Evolutionary conservation across 2,113 vertebrate genomes (phyloP).

Genomic region (Thamnophis sirtalis): DNA sequence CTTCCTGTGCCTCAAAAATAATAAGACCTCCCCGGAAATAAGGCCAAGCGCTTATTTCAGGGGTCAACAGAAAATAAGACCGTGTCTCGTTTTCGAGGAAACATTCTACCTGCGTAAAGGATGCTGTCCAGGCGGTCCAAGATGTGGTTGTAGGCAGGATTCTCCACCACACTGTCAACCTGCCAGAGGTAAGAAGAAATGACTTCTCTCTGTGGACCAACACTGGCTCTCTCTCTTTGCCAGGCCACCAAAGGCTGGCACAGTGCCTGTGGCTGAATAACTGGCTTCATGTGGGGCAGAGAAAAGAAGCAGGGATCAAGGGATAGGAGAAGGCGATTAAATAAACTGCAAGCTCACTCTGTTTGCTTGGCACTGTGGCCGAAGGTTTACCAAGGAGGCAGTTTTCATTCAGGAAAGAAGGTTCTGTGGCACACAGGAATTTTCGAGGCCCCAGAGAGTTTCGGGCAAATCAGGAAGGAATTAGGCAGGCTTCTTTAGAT

Average conservation of each 20-base stretch:
- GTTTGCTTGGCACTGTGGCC: background rate
- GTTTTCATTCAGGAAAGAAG: background rate
- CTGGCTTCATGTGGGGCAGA: background rate
- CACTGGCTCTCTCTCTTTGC: background rate
- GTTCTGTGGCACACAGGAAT: background rate
- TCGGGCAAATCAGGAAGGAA: background rate
- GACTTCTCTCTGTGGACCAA: background rate
- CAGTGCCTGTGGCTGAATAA: background rate
- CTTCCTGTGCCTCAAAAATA: too few species aligned
- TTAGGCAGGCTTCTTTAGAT: background rate
- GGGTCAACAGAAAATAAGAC: too few species aligned
- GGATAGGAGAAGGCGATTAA: background rate
- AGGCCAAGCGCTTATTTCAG: too few species aligned
- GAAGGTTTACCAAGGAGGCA: background rate
- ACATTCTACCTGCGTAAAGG: conserved; percentile 72
- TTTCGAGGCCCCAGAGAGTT: background rate
- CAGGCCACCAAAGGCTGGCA: background rate
- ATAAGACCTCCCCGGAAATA: too few species aligned
- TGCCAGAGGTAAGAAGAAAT: conserved; percentile 37
- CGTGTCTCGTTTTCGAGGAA: too few species aligned
- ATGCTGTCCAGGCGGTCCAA: conserved; percentile 76
- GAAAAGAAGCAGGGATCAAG: background rate
- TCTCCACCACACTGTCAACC: conserved; percentile 74
- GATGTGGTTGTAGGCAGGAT: conserved; percentile 77
- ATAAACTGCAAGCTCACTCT: background rate